phyloP scores from a whole-genome alignment of 2,888 invertebrate species.

The Limnephilus marmoratus region DNA sequence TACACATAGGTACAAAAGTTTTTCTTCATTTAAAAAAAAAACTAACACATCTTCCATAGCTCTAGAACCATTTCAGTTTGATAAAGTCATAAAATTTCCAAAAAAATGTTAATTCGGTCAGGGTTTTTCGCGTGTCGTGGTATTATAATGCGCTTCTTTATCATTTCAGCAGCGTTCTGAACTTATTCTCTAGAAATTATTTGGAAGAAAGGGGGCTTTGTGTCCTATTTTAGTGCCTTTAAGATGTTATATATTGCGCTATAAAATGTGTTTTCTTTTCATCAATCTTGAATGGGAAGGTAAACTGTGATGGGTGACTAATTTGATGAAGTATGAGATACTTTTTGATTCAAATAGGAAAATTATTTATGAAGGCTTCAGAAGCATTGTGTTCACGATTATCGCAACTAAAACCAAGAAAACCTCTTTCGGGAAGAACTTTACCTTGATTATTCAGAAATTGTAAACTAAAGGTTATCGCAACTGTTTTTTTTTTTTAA shows the following conservation, averaged over 20 bases:
- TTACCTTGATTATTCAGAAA: no score
- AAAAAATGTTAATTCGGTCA: background rate
- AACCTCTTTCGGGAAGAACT: no score
- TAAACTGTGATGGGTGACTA: background rate
- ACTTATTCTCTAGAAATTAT: background rate
- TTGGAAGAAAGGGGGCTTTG: background rate
- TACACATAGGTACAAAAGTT: background rate
- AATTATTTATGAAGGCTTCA: background rate
- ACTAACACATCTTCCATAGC: background rate
- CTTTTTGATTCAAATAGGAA: background rate
- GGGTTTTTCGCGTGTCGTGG: background rate
- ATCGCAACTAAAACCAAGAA: no score
- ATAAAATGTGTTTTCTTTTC: background rate
- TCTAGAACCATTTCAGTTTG: background rate
- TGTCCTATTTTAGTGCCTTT: background rate
- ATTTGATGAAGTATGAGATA: background rate
- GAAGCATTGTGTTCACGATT: no score
- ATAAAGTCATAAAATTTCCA: background rate
- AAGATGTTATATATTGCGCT: background rate
- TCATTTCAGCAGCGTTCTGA: background rate
- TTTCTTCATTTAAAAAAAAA: background rate
- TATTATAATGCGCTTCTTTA: background rate
- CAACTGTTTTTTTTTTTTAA: no score
- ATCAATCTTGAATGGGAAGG: background rate
- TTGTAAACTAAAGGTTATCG: no score